Evolutionary conservation across 2,113 vertebrate species (phyloP), one percentile per base, ranked within the genome.

Genomic region (Amphiprion percula): DNA sequence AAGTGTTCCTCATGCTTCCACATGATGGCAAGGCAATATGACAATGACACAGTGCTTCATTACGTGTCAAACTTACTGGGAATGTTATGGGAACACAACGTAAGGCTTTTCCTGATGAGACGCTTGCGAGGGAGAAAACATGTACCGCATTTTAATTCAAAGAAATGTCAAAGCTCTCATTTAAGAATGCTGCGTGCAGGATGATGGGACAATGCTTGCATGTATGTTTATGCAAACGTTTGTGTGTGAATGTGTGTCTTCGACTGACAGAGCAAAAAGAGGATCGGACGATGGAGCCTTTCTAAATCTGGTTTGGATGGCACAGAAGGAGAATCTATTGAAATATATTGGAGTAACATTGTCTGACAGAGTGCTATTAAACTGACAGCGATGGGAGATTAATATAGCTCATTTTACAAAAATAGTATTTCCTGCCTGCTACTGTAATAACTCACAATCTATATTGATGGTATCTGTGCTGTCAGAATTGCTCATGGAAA

Each of bases 1-100:
- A 84, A 83, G 58, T 6, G 50, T 74, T 83, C 61, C 65, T 67
- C 44, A 4, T 71, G 79, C 87, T 86, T 83, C 68, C 77, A 52
- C 83, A 67, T 80, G 79, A 73, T 65, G 60, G 80, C 73, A 61
- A 87, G 71, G 70, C 75, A 68, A 85, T 74, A 83, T 83, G 87
- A 90, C 84, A 70, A 64, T 82, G 89, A 87, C 91, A 68, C 87
- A 78, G 72, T 76, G 74, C 82, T 84, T 88, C 85, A 68, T 84
- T 88, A 87, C 19, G 84, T 83, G 83, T 88, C 82, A 83, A 70
- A 68, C 82, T 87, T 74, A 84, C 67, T 77, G 83, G 85, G 76
- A 88, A 67, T 78, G 70, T 82, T 74, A 70, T 69, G 68, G 69
- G 67, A 67, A 82, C 58, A 77, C 68, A 39, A 65, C 26, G 23